Percentiles rank a stretch among this genome's conserved stretches.
These are phyloP conservation scores for Achroia grisella DNA, from an alignment of 1,140 invertebrate species.

Conservation along the genomic window DNA sequence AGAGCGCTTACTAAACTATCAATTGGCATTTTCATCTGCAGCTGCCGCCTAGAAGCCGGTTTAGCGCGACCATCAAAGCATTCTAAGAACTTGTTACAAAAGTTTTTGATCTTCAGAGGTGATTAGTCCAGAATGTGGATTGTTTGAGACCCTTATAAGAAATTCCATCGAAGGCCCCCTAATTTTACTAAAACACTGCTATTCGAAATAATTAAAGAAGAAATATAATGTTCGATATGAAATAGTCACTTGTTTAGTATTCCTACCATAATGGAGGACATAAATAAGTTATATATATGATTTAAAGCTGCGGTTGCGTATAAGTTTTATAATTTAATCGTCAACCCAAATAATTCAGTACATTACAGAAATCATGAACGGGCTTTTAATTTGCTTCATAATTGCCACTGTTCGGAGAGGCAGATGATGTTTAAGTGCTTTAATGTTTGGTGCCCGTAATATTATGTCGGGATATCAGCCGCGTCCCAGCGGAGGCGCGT, in stretches of 20 bases:
- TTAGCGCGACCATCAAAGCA: conserved; percentile 6
- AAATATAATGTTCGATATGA: too few relatives aligned
- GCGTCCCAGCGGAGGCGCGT: conserved; percentile 40
- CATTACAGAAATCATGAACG: conserved; percentile 27
- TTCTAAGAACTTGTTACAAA: conserved; percentile 4
- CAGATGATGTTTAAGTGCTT: conserved; percentile 42
- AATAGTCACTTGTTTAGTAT: too few relatives aligned
- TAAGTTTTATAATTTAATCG: conserved; percentile 9
- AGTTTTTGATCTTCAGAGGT: conserved; percentile 8
- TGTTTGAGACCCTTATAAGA: conserved; percentile 2
- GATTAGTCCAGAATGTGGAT: conserved; percentile 5
- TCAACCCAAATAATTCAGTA: conserved; percentile 24
- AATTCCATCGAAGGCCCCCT: too few relatives aligned
- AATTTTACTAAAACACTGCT: too few relatives aligned
- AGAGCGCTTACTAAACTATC: conserved; percentile 4
- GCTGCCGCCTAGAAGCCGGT: conserved; percentile 7
- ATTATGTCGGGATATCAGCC: conserved; percentile 41
- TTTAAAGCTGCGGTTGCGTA: neutral
- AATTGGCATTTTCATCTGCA: conserved; percentile 12
- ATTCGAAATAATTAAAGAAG: too few relatives aligned
- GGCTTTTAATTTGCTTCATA: conserved; percentile 48
- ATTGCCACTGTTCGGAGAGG: conserved; percentile 43
- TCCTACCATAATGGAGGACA: too few relatives aligned
- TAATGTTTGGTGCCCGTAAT: conserved; percentile 45
- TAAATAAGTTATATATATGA: neutral